Percentiles rank a stretch among this genome's conserved stretches.
Evolutionary conservation across 2,888 invertebrate species (phyloP).

Genomic region (Proisotoma minuta): DNA sequence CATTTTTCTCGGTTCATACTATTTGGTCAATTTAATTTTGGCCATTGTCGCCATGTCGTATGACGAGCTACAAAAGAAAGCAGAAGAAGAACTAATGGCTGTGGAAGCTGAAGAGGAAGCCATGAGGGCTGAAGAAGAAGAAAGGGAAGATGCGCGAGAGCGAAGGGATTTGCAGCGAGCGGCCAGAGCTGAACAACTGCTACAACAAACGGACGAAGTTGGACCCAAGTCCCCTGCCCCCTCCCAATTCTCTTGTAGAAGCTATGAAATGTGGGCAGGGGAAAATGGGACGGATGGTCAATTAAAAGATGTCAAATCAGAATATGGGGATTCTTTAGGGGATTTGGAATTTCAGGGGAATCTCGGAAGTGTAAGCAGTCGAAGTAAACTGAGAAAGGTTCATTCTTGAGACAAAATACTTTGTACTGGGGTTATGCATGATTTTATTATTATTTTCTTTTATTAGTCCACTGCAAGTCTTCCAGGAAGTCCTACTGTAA

Average conservation of each 20-base stretch:
- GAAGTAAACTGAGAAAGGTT: slow-evolving; percentile 64
- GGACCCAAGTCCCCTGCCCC: slow-evolving; percentile 62
- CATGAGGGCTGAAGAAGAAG: slow-evolving; percentile 60
- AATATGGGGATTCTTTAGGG: slow-evolving; percentile 82
- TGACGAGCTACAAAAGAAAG: slow-evolving; percentile 96
- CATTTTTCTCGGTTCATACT: slow-evolving; percentile 97
- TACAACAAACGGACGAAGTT: slow-evolving; percentile 56
- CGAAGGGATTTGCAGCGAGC: slow-evolving; percentile 61
- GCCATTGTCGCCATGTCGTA: slow-evolving; percentile 99
- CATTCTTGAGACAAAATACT: too few relatives aligned
- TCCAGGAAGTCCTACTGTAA: slow-evolving; percentile 93
- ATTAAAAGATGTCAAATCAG: slow-evolving; percentile 80
- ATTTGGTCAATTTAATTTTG: slow-evolving; percentile 97
- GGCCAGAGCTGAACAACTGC: slow-evolving; percentile 54
- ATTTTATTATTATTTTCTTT: background rate
- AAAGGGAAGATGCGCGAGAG: slow-evolving; percentile 62
- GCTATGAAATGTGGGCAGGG: slow-evolving; percentile 86
- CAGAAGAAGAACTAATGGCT: slow-evolving; percentile 80
- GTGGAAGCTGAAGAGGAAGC: slow-evolving; percentile 87
- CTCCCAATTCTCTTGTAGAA: slow-evolving; percentile 84
- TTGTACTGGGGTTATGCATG: background rate
- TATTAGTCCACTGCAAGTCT: slow-evolving; percentile 87
- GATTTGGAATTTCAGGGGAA: slow-evolving; percentile 51
- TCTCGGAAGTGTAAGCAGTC: slow-evolving; percentile 62
- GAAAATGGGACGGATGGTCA: slow-evolving; percentile 83